phyloP scores from a whole-genome alignment of 2,797 vertebrate genomes.

The Ctenopoma kingsleyae region DNA sequence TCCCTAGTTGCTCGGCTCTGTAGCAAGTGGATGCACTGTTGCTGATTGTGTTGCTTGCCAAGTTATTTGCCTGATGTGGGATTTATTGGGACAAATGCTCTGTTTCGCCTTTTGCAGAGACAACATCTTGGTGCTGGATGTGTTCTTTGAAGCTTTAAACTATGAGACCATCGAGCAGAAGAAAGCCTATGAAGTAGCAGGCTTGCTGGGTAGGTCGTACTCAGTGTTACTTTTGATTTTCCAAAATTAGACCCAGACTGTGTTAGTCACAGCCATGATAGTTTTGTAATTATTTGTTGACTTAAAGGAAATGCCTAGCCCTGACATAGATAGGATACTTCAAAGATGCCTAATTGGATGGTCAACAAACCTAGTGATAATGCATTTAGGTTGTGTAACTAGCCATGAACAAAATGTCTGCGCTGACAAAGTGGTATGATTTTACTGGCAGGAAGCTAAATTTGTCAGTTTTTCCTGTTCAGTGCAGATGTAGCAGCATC shows the following conservation, averaged over 20 bases:
- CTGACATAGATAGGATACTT: neutral
- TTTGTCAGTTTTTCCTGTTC: neutral
- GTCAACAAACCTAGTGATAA: neutral
- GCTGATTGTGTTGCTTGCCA: slow-evolving; percentile 20
- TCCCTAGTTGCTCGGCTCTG: neutral
- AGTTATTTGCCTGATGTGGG: slow-evolving; percentile 13
- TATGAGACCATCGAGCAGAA: slow-evolving; percentile 99
- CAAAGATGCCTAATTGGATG: slow-evolving; percentile 6
- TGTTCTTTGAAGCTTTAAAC: slow-evolving; percentile 98
- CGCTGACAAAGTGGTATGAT: neutral
- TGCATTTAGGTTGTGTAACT: neutral
- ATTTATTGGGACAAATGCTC: slow-evolving; percentile 19
- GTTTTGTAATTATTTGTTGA: neutral
- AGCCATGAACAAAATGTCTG: neutral
- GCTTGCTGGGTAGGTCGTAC: slow-evolving; percentile 90
- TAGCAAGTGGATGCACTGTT: slow-evolving; percentile 5
- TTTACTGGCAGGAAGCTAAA: neutral
- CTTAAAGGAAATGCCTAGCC: neutral
- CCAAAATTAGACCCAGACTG: neutral
- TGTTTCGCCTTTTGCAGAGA: slow-evolving; percentile 85
- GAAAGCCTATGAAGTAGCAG: slow-evolving; percentile 98
- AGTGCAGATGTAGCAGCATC: neutral
- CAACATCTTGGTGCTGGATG: slow-evolving; percentile 97
- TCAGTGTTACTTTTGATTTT: neutral
- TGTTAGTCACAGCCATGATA: neutral